Conservation (phyloP, 2,113 vertebrate species). For the Macroglossus sobrinus region DNA sequence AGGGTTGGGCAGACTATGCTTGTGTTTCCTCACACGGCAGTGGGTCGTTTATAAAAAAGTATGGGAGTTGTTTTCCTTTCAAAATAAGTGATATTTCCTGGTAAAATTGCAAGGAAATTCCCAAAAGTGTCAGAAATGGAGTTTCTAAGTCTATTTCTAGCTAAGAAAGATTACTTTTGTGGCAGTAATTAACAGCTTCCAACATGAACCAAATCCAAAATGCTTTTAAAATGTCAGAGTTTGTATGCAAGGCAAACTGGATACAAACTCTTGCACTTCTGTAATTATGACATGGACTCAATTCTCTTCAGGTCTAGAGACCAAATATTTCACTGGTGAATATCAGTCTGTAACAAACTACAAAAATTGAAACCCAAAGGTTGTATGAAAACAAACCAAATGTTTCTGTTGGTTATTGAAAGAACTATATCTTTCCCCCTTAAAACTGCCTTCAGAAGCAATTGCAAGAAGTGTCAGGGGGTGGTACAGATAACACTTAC, state of each 20-base stretch:
- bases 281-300: neutral
- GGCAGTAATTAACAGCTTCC: neutral
- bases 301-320: neutral
- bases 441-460: neutral
- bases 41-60: neutral
- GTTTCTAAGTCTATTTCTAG: neutral
- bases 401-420: neutral
- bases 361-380: neutral
- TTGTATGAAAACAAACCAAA: neutral
- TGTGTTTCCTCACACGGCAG: neutral
- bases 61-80: neutral
- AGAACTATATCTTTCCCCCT: neutral
- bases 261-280: neutral
- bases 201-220: neutral
- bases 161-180: neutral
- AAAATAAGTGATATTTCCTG: neutral
- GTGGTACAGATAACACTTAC: no score
- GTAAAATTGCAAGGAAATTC: neutral
- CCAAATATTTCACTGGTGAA: neutral
- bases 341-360: neutral
- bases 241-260: neutral
- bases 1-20: rapidly evolving
- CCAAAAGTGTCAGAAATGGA: neutral
- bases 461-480: no score
- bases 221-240: neutral